Evolutionary conservation across 2,888 invertebrate genomes (phyloP).

Genomic region (Diarsia dahlii): DNA sequence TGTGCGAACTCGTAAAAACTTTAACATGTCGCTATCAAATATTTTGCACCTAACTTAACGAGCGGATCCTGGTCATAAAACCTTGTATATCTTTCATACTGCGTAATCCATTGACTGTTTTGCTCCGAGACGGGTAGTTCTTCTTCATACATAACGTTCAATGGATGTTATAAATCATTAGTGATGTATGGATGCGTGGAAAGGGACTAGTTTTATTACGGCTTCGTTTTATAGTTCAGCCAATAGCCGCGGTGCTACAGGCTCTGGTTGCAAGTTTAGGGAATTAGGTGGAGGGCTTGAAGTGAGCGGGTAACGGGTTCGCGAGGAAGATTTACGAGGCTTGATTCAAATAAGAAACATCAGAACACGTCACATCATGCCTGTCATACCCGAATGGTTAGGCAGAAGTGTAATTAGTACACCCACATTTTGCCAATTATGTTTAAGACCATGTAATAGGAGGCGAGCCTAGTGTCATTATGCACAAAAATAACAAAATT

Average conservation of each 20-base stretch:
- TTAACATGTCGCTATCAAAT: slow-evolving; percentile 81
- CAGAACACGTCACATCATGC: too few relatives aligned
- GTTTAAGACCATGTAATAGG: too few relatives aligned
- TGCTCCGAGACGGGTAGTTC: neutral
- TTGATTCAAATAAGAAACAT: neutral
- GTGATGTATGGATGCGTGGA: slow-evolving; percentile 86
- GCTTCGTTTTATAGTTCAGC: slow-evolving; percentile 85
- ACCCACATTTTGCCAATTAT: too few relatives aligned
- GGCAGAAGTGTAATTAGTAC: too few relatives aligned
- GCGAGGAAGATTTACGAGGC: neutral
- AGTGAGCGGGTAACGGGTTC: slow-evolving; percentile 41
- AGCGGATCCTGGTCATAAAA: slow-evolving; percentile 67
- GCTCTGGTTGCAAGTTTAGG: slow-evolving; percentile 85
- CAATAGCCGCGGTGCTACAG: slow-evolving; percentile 78
- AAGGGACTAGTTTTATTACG: slow-evolving; percentile 84
- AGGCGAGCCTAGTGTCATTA: too few relatives aligned
- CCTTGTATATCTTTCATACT: slow-evolving; percentile 56
- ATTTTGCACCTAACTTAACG: slow-evolving; percentile 82
- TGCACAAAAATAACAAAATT: too few relatives aligned
- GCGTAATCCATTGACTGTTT: slow-evolving; percentile 52
- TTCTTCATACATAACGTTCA: slow-evolving; percentile 56
- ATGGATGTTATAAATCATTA: slow-evolving; percentile 80
- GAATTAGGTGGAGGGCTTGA: slow-evolving; percentile 74
- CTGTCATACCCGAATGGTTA: too few relatives aligned
- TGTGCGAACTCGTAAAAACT: slow-evolving; percentile 79